Percentiles rank a stretch among this genome's conserved stretches.
Conservation (phyloP, 2,888 invertebrate species). For the Mamestra brassicae region DNA sequence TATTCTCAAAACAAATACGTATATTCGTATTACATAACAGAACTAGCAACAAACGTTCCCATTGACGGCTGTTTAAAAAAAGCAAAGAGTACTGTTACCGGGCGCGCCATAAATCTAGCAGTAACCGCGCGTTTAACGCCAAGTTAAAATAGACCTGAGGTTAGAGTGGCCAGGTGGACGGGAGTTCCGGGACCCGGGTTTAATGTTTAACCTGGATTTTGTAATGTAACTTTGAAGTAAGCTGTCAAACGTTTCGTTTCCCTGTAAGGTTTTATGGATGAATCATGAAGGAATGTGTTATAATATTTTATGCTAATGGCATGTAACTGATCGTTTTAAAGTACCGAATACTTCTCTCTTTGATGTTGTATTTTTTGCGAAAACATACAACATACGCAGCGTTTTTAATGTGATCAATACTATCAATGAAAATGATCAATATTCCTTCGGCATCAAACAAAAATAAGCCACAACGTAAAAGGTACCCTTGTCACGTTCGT, state of each 20-base stretch:
- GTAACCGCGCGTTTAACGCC: slow-evolving; percentile 72
- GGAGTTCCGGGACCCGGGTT: slow-evolving; percentile 29
- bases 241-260: slow-evolving; percentile 29
- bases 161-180: slow-evolving; percentile 54
- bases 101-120: slow-evolving; percentile 77
- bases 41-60: slow-evolving; percentile 64
- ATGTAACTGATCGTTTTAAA: neutral
- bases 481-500: too few relatives aligned
- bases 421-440: neutral
- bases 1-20: slow-evolving; percentile 53
- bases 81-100: slow-evolving; percentile 74
- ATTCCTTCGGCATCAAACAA: neutral
- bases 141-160: slow-evolving; percentile 61
- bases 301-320: neutral
- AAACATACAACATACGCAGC: too few relatives aligned
- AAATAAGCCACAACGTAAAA: neutral
- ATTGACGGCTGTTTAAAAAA: slow-evolving; percentile 71
- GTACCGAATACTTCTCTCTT: neutral
- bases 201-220: slow-evolving; percentile 35
- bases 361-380: neutral
- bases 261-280: slow-evolving; percentile 9
- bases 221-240: slow-evolving; percentile 36
- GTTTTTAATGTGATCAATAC: neutral
- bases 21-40: slow-evolving; percentile 55
- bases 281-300: neutral